These are phyloP conservation scores for Semnornis frantzii DNA, from an alignment of 2,113 vertebrate genomes.

Conservation along the genomic window DNA sequence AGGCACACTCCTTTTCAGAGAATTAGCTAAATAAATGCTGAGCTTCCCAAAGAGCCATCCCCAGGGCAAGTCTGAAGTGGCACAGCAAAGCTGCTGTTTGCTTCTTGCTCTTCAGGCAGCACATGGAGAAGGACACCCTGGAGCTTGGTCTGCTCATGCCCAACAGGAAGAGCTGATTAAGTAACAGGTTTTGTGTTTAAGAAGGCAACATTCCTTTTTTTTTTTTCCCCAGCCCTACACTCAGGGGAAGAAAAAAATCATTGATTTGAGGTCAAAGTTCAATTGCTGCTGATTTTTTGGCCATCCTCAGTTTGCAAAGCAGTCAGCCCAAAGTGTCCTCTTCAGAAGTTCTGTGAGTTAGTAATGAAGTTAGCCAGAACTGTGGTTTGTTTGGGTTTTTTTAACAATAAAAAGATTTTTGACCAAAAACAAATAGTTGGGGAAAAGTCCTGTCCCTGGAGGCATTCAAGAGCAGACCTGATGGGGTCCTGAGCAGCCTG, in stretches of 20 bases:
- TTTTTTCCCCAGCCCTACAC: background rate
- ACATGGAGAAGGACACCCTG: background rate
- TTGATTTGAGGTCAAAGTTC: background rate
- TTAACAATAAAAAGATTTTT: background rate
- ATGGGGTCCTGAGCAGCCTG: too few relatives aligned
- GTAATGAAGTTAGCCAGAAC: background rate
- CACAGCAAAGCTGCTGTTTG: background rate
- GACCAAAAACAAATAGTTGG: background rate
- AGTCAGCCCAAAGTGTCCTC: background rate
- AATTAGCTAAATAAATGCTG: background rate
- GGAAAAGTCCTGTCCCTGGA: background rate
- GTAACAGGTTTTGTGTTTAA: background rate
- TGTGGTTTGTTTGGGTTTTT: background rate
- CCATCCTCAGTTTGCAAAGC: background rate
- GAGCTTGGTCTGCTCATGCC: background rate
- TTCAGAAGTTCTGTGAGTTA: background rate
- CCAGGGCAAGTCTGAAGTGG: background rate
- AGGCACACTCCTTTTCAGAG: background rate
- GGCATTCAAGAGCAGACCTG: too few relatives aligned
- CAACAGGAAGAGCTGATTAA: background rate
- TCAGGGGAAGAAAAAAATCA: background rate
- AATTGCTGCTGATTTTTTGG: background rate
- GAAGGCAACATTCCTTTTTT: background rate
- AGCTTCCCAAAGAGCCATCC: background rate
- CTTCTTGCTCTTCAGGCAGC: background rate